Evolutionary conservation across 2,113 vertebrate species (phyloP).

Genomic region (Pseudopipra pipra): DNA sequence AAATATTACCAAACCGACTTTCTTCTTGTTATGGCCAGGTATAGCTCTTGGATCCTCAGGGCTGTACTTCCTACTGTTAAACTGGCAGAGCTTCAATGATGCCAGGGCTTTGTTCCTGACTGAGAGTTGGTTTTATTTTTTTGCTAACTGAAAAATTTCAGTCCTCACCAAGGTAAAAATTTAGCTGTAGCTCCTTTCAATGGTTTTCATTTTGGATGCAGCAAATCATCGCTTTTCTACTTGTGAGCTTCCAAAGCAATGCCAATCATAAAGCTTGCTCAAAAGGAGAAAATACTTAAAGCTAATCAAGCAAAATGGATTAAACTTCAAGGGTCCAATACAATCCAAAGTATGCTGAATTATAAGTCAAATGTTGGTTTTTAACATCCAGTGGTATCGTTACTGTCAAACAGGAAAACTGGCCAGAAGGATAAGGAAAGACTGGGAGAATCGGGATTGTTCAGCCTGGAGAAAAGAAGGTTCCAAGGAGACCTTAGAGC

Average conservation of each 20-base stretch:
- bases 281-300: background rate
- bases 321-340: background rate
- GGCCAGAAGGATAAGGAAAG: background rate
- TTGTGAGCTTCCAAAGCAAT: background rate
- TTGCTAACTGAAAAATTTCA: background rate
- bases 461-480: background rate
- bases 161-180: background rate
- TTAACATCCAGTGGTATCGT: background rate
- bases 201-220: background rate
- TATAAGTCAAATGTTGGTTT: background rate
- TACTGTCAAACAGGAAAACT: background rate
- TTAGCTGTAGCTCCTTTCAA: background rate
- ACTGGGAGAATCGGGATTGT: background rate
- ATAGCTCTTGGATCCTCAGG: background rate
- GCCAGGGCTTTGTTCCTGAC: background rate
- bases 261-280: background rate
- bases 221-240: background rate
- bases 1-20: background rate
- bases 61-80: background rate
- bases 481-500: background rate
- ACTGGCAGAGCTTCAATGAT: background rate
- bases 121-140: background rate
- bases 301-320: background rate
- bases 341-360: background rate
- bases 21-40: background rate